A percentile compares a stretch with the other conserved stretches of the same genome.
Conservation (phyloP, 2,113 vertebrate species). For the Pteronura brasiliensis region DNA sequence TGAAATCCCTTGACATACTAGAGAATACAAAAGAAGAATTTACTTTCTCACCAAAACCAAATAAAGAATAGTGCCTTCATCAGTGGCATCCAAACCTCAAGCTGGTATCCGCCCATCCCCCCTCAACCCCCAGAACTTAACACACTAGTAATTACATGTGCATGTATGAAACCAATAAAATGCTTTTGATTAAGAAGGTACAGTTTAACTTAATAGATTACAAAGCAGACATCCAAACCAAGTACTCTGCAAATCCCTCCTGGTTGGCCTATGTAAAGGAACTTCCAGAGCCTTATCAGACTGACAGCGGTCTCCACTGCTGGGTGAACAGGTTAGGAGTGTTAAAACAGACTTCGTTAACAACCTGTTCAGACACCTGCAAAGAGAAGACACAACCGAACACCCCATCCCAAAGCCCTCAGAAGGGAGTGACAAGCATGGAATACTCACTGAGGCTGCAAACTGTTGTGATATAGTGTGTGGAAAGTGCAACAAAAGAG, state of each 20-base stretch:
- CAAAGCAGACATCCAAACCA: background rate
- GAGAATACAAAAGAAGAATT: constrained; percentile 20
- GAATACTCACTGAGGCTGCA: constrained; percentile 94
- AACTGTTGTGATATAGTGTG: constrained; percentile 99
- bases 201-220: background rate
- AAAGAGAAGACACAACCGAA: background rate
- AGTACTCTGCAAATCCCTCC: background rate
- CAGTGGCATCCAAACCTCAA: background rate
- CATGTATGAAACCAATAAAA: background rate
- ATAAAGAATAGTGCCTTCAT: background rate
- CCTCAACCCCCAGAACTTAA: background rate
- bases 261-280: background rate
- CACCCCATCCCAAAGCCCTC: background rate
- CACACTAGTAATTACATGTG: background rate
- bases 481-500: constrained; percentile 97
- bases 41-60: background rate
- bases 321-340: background rate
- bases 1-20: background rate
- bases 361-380: background rate
- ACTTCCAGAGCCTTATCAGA: background rate
- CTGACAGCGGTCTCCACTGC: background rate
- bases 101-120: background rate
- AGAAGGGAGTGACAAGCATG: background rate
- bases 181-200: background rate
- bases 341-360: background rate